Evolutionary conservation across 2,888 invertebrate species (phyloP), one percentile per base, ranked within the genome.

Genomic region (Timema cristinae): DNA sequence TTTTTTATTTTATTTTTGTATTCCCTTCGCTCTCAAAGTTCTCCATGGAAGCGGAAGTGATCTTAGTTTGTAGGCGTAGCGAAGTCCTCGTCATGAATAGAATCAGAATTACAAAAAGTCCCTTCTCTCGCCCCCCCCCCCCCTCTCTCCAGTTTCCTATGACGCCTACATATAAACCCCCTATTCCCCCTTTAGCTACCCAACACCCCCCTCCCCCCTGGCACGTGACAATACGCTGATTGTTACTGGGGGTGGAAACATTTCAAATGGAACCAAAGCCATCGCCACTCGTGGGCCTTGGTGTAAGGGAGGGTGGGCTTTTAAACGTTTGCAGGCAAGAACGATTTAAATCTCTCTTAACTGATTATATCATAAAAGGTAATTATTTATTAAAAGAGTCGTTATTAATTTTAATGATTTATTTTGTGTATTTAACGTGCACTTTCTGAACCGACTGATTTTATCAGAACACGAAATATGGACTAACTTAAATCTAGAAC

Each of bases 31-130:
- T 32, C 32, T 32, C 32, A 32, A 32, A 32, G 32, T 63, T 47
- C 63, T 63, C 63, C 63, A 47, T 47, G 32, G 63, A 68, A 50
- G 63, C 71, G 71, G 73, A 73, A 73, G 71, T 72, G 67, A 71
- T 67, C 68, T 70, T 70, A 69, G 72, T 72, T 73, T 73, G 69
- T 52, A 50, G 69, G 66, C 63, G 70, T 63, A 51, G 51, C 32
- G 63, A 32, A 51, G 69, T 63, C 48, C 63, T 63, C 32, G 63
- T 47, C 49, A 69, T 72, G 74, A 74, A 74, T 74, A 68, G 74
- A 74, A 71, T 72, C 69, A 68, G 73, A 74, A 74, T 74, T 73
- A 73, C 71, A 72, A 72, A 71, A 63, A 63, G 63, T 32, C 32
- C 32, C 32, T 71, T 71, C 72, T 69, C 69, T 68, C 63, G 56